Evolutionary conservation across 2,888 invertebrate genomes (phyloP).

Genomic region (Aphidius colemani): DNA sequence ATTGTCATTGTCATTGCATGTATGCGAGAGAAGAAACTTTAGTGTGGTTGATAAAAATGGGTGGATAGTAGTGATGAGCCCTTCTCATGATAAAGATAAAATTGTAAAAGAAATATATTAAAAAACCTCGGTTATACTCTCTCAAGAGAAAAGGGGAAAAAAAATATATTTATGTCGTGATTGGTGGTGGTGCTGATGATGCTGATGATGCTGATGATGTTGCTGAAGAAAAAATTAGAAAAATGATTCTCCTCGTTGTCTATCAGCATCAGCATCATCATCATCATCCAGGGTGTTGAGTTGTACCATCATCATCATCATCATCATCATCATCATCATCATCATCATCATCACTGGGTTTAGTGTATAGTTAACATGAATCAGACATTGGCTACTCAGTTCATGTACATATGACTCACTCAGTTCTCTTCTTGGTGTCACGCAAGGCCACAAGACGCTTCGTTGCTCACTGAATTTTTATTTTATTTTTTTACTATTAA

Average conservation of each 20-base stretch:
- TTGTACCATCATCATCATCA: too few relatives aligned
- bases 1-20: too few relatives aligned
- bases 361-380: too few relatives aligned
- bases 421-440: conserved; percentile 21
- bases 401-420: conserved; percentile 25
- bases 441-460: conserved; percentile 26
- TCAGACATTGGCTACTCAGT: conserved; percentile 16
- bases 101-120: conserved; percentile 17
- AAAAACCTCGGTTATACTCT: too few relatives aligned
- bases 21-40: too few relatives aligned
- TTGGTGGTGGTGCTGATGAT: conserved; percentile 18
- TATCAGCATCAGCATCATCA: not conserved
- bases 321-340: too few relatives aligned
- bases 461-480: conserved; percentile 8
- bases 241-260: too few relatives aligned
- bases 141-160: conserved; percentile 16
- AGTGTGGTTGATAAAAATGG: not conserved
- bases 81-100: conserved; percentile 25
- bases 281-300: too few relatives aligned
- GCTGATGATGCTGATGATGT: conserved; percentile 15
- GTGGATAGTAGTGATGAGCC: not conserved
- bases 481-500: not conserved
- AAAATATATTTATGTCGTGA: conserved; percentile 9
- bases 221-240: not conserved
- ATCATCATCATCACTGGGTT: too few relatives aligned